Evolutionary conservation across 2,113 vertebrate species (phyloP).

Genomic region (Trogon melanurus): DNA sequence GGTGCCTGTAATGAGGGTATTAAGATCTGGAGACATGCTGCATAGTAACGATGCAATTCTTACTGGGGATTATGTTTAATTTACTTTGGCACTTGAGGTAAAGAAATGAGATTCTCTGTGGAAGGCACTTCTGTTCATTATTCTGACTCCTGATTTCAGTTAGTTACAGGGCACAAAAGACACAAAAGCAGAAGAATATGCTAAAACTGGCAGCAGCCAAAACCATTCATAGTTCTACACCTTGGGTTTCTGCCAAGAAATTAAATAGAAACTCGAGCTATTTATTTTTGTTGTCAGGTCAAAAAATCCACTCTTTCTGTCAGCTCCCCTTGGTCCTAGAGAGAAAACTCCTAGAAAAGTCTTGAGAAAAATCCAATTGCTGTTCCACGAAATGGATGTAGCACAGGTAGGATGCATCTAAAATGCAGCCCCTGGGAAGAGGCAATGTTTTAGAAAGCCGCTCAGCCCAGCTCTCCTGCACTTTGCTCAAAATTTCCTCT

Average conservation of each 20-base stretch:
- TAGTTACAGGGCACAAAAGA: neutral
- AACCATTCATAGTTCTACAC: neutral
- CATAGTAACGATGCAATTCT: neutral
- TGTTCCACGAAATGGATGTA: fast-evolving
- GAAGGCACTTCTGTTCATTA: neutral
- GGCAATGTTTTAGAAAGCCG: neutral
- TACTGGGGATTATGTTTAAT: neutral
- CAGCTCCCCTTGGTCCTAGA: neutral
- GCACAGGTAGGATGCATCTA: neutral
- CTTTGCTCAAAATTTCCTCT: fast-evolving
- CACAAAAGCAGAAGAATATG: neutral
- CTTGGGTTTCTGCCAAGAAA: conserved; percentile 36
- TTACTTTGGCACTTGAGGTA: neutral
- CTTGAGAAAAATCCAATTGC: neutral
- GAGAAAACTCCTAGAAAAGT: neutral
- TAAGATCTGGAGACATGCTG: neutral
- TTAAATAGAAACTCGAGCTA: neutral
- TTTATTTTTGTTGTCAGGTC: conserved; percentile 43
- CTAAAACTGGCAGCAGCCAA: neutral
- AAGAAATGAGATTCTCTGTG: neutral
- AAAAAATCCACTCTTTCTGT: neutral
- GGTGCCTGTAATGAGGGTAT: neutral
- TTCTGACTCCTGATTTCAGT: neutral
- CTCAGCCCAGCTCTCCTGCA: neutral
- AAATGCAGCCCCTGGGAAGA: fast-evolving